Base-by-base conservation (phyloP, 2,113 vertebrate genomes). In the Lichenostomus cassidix region DNA sequence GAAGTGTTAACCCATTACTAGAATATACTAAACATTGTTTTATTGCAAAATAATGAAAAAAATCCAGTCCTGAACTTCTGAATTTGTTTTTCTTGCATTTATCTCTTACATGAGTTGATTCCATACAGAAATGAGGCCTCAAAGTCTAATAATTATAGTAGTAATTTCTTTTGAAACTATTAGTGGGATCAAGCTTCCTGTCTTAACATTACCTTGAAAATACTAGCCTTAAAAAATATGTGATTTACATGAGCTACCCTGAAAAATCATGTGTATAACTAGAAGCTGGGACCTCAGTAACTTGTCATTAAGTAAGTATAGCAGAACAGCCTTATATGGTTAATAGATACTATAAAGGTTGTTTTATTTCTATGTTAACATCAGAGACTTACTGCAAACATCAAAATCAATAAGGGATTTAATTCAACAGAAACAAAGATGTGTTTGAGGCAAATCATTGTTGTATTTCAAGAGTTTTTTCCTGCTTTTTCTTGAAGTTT, bases 11-110 rank as follows among this genome's bases (percentile, higher is more conserved):
- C 58, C 49, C 39, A 22, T 68, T 90, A 17, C 15, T 79, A 52
- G 33, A 70, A 63, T 70, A 63, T 17, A 67, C 11, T 42, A 73
- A 91, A 58, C 2, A 29, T 53, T 69, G 25, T 25, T 88, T 86
- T 91, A 76, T 81, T 83, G 53, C 47, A 87, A 93, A 97, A 90
- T 67, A 8, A 28, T 87, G 29, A 87, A 83, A 46, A 70, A 90
- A 78, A 87, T 71, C 7, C 31, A 73, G 20, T 59, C 25, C 15
- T 42, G 21, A 56, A 49, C 24, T 83, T 88, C 58, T 59, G 23
- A 58, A 68, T 78, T 75, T 79, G 15, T 33, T 83, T 81, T 82
- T 39, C 22, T 49, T 86, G 13, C 12, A 56, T 88, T 83, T 79
- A 15, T 49, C 9, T 10, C 7, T 64, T 71, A 25, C 11, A 13